phyloP scores from a whole-genome alignment of 1,140 invertebrate species.

The Drosophila lacertosa region DNA sequence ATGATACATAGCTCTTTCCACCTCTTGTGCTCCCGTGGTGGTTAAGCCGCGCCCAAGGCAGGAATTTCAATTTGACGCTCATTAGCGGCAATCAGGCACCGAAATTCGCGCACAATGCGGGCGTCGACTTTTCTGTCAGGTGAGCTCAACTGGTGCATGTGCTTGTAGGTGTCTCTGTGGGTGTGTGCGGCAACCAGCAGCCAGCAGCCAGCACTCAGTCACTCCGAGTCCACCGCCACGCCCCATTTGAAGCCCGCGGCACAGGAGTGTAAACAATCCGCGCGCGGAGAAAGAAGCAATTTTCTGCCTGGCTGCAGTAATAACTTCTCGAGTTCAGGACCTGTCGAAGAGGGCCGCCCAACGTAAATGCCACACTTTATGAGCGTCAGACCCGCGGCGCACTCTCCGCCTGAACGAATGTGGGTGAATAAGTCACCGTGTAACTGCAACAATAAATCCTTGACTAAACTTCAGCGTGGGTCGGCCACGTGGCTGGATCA shows the following conservation, averaged over 20 bases:
- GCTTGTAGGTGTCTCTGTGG: not conserved
- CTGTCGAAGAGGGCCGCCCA: constrained; percentile 18
- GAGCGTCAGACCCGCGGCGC: not conserved
- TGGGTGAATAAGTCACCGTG: constrained; percentile 27
- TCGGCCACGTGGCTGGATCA: not conserved
- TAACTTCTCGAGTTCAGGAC: constrained; percentile 51
- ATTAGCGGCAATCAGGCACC: constrained; percentile 59
- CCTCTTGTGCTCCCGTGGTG: not conserved
- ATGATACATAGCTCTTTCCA: constrained; percentile 31
- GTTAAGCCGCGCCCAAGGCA: constrained; percentile 25
- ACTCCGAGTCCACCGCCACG: not conserved
- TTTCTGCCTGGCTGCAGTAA: constrained; percentile 61
- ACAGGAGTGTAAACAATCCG: constrained; percentile 40
- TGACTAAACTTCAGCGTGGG: not conserved
- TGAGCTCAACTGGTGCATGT: constrained; percentile 24
- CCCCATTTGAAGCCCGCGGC: not conserved
- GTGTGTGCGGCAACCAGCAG: not conserved
- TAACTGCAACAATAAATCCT: constrained; percentile 34
- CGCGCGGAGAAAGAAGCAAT: constrained; percentile 56
- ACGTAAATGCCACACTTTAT: constrained; percentile 9
- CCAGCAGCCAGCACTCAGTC: not conserved
- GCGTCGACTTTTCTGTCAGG: constrained; percentile 12
- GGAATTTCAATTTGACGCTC: constrained; percentile 66
- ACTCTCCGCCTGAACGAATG: not conserved
- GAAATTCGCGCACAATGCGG: constrained; percentile 31